Evolutionary conservation across 2,797 vertebrate genomes (phyloP), one percentile per base, ranked within the genome.

Genomic region (Caiman crocodilus): DNA sequence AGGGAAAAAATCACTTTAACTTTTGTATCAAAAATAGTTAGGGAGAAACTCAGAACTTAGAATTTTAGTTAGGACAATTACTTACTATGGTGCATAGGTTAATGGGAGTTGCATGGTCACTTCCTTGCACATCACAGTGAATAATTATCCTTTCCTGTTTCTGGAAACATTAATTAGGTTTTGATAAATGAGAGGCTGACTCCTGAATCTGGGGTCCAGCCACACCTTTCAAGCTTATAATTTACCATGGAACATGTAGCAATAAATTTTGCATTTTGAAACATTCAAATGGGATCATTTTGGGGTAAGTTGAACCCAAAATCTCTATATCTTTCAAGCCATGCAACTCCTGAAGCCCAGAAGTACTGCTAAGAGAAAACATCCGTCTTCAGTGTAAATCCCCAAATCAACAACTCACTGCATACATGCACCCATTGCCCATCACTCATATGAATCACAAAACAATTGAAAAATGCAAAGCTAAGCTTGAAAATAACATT

Each of bases 131-230:
- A 90, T 93, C 87, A 92, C 26, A 23, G 82, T 96, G 75, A 95
- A 85, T 95, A 85, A 94, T 96, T 88, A 58, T 69, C 50, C 11
- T 76, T 94, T 92, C 91, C 79, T 89, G 65, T 56, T 82, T 89
- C 89, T 91, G 67, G 85, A 94, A 93, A 84, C 1, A 1, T 23
- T 91, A 92, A 94, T 97, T 96, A 96, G 89, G 71, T 74, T 56
- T 18, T 96, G 90, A 96, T 95, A 78, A 84, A 92, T 94, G 92
- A 42, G 73, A 94, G 63, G 82, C 84, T 94, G 95, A 95, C 94
- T 90, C 88, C 75, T 87, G 85, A 79, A 64, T 55, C 67, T 82
- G 77, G 28, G 89, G 92, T 95, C 89, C 90, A 91, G 57, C 50
- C 82, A 85, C 84, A 93, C 75, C 71, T 94, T 92, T 35, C 67